Base-by-base conservation (phyloP, 2,113 vertebrate species). In the Notothenia coriiceps region DNA sequence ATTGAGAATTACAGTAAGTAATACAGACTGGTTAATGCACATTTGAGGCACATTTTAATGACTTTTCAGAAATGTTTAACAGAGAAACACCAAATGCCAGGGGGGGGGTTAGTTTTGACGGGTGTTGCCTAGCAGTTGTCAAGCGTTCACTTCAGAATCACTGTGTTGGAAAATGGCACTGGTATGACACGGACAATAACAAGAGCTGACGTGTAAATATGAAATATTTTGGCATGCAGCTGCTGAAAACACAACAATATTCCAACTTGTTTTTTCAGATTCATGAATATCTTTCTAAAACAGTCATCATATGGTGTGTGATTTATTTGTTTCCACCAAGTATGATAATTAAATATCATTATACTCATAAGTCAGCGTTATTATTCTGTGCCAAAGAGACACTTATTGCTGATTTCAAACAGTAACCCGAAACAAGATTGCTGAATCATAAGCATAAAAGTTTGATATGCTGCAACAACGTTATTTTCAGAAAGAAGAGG, bases 61-160 rank as follows among this genome's bases (percentile, higher is more conserved):
- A 69, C 52, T 79, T 59, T 82, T 85, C 44, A 77, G 54, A 25
- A 46, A 60, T 33, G n/a, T 29, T 79, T 70, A 15, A 65, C 14
- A 44, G 44, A 79, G 35, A 88, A 80, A 64, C 74, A 67, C 12
- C 69, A 89, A 43, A 54, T 44, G 70, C 83, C 56, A 49, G 49
- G 54, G 56, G 61, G 59, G 22, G 46, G 52, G 17, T 83, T 65
- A 56, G 22, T 74, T 79, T 76, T 76, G 66, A 51, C 6, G n/a
- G 43, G 64, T 79, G 79, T 18, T 78, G 61, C 35, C 35, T 33
- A 22, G 63, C 54, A 70, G 71, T 68, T 57, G 43, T 74, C 15
- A 85, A 80, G 49, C 5, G 44, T 68, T 77, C 79, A 22, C 22
- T 22, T 22, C 22, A 22, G 54, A 85, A 55, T 64, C 55, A 80